Evolutionary conservation across 2,797 vertebrate species (phyloP).

Genomic region (Hemibagrus guttatus): DNA sequence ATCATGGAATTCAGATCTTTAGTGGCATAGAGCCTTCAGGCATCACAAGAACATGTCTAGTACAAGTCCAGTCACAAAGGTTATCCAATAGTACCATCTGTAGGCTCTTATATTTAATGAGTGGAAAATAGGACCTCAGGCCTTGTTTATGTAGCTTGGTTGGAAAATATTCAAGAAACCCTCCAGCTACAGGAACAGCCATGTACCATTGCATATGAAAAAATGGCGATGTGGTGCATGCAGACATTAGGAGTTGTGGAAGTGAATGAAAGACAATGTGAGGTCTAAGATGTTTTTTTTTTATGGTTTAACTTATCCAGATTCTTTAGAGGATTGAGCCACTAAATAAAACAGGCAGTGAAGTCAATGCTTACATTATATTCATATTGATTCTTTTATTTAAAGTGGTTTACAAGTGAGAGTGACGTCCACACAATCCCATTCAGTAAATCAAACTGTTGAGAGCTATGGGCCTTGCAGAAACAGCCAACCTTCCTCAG

Average conservation of each 20-base stretch:
- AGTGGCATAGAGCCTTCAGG: conserved; percentile 8
- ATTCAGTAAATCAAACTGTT: not conserved
- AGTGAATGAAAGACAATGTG: conserved; percentile 2
- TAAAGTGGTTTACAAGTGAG: not conserved
- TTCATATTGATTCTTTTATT: not conserved
- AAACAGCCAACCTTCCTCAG: not conserved
- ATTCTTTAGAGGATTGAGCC: not conserved
- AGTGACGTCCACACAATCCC: not conserved
- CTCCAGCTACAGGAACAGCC: conserved; percentile 57
- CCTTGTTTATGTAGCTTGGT: conserved; percentile 54
- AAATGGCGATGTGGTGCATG: conserved; percentile 24
- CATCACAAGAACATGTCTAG: conserved; percentile 23
- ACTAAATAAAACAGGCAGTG: not conserved
- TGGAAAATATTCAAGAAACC: conserved; percentile 61
- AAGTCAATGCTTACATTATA: not conserved
- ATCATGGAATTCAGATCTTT: conserved; percentile 2
- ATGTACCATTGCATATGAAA: conserved; percentile 17
- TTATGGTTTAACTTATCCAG: not conserved
- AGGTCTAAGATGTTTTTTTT: not conserved
- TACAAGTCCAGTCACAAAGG: conserved; percentile 19
- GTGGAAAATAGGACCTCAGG: conserved; percentile 53
- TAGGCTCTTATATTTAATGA: conserved; percentile 51
- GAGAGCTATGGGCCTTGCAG: not conserved
- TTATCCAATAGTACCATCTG: conserved; percentile 2
- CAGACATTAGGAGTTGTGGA: not conserved